Evolutionary conservation across 2,888 invertebrate genomes (phyloP).

Genomic region (Acronicta aceris): DNA sequence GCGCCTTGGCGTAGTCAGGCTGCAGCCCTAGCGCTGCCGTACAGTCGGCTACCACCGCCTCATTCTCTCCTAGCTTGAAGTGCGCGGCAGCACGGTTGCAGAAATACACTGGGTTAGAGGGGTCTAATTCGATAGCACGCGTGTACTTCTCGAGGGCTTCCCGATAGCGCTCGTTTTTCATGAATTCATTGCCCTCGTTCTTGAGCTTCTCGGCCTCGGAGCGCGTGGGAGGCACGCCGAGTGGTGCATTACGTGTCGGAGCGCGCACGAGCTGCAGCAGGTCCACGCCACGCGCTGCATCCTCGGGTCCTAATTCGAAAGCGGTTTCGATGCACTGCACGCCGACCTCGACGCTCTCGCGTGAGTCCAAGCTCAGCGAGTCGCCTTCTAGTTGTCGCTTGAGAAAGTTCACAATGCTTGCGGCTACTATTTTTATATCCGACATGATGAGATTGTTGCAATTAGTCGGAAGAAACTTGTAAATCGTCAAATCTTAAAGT

Average conservation of each 20-base stretch:
- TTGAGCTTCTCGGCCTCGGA: conserved; percentile 95
- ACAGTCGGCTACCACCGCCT: conserved; percentile 96
- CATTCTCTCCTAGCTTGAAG: conserved; percentile 95
- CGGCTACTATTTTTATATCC: conserved; percentile 82
- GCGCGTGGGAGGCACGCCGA: conserved; percentile 64
- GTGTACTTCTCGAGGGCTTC: conserved; percentile 96
- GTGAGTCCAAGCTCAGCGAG: conserved; percentile 78
- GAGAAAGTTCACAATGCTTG: conserved; percentile 89
- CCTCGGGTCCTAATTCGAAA: conserved; percentile 91
- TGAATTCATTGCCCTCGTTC: conserved; percentile 95
- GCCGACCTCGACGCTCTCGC: conserved; percentile 97
- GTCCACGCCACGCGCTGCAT: conserved; percentile 76
- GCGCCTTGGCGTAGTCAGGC: conserved; percentile 98
- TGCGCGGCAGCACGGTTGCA: conserved; percentile 99
- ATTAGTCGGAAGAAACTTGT: conserved; percentile 16
- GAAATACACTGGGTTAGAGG: conserved; percentile 97
- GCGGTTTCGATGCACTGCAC: conserved; percentile 98
- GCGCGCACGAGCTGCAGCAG: conserved; percentile 72
- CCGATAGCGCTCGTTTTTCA: conserved; percentile 94
- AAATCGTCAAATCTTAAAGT: conserved; percentile 36
- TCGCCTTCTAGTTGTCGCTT: conserved; percentile 88
- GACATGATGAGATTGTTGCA: conserved; percentile 68
- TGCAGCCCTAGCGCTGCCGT: conserved; percentile 96
- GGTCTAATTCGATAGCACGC: conserved; percentile 96
- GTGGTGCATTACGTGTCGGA: conserved; percentile 55